Percentiles rank a stretch among this genome's conserved stretches.
These are phyloP conservation scores for Catagonus wagneri DNA, from an alignment of 2,113 vertebrate species.

Conservation along the genomic window DNA sequence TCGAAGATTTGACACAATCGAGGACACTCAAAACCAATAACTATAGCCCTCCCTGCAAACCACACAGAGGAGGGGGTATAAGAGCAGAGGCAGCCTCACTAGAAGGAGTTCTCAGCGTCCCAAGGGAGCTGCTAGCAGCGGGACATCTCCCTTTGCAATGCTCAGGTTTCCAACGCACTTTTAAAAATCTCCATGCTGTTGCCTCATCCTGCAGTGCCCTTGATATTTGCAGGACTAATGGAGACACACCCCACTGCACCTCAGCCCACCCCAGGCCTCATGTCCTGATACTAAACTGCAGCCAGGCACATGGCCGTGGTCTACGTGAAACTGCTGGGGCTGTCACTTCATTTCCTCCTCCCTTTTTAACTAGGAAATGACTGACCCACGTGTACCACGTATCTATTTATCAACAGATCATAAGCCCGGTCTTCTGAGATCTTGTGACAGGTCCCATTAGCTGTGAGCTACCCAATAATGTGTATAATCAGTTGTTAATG, in stretches of 20 bases:
- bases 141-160: not conserved
- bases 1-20: conserved; percentile 1
- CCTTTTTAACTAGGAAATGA: conserved; percentile 80
- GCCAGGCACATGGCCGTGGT: not conserved
- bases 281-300: not conserved
- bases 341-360: conserved; percentile 73
- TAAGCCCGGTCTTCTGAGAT: conserved; percentile 82
- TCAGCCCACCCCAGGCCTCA: not conserved
- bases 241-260: not conserved
- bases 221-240: not conserved
- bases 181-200: not conserved
- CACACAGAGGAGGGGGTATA: not conserved
- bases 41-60: not conserved
- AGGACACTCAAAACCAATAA: not conserved
- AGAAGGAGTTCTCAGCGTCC: not conserved
- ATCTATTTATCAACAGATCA: conserved; percentile 83
- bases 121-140: not conserved
- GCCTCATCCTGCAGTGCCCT: not conserved
- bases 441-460: conserved; percentile 83
- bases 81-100: not conserved
- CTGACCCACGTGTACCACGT: conserved; percentile 76
- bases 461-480: conserved; percentile 81
- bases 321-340: not conserved
- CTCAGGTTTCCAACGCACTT: not conserved
- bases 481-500: conserved; percentile 84